Base-by-base conservation (phyloP, 1,140 invertebrate genomes). In the Drosophila kurseongensis region DNA sequence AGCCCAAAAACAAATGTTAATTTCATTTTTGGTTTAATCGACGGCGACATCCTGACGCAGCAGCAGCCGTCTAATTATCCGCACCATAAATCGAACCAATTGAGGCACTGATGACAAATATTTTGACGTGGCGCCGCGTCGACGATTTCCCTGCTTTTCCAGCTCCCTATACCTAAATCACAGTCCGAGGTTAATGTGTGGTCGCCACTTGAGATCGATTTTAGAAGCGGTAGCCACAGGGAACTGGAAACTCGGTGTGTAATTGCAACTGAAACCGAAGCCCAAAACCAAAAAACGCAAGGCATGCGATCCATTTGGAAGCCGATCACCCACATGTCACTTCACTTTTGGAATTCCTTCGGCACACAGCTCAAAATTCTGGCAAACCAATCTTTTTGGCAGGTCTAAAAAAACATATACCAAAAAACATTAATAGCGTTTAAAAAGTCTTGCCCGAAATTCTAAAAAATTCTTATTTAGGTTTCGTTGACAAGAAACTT, bases 41-140 rank as follows among this genome's bases (percentile, higher is more conserved):
- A n/a, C 14, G 84, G 83, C 83, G 83, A 88, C 84, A 89, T 76
- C 72, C 79, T 71, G 84, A 80, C 84, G 76, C 62, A 60, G 61
- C 66, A 52, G 44, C 51, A 52, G 44, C 51, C 71, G 58, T 44
- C 84, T 88, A 83, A 88, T 89, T 88, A 73, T 75, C 75, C 56
- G 48, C 62, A 77, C 58, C 82, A 73, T 81, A 85, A 86, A 86
- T 81, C 61, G 82, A 65, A 63, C 41, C 84, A 78, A 85, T 81
- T 67, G 82, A 83, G 75, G 75, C 76, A 66, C 81, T 84, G 76
- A 89, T 73, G 84, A 89, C 84, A 89, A 89, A 89, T 89, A 89
- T 89, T 89, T 78, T 89, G 84, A 90, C 84, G 77, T 80, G 77
- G 77, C 85, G 81, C 65, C 80, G 63, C 55, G 66, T 47, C 35